A percentile compares a stretch with the other conserved stretches of the same genome.
These are phyloP conservation scores for Perdix hodgsoniae DNA, from an alignment of 2,797 vertebrate species.

Conservation along the genomic window DNA sequence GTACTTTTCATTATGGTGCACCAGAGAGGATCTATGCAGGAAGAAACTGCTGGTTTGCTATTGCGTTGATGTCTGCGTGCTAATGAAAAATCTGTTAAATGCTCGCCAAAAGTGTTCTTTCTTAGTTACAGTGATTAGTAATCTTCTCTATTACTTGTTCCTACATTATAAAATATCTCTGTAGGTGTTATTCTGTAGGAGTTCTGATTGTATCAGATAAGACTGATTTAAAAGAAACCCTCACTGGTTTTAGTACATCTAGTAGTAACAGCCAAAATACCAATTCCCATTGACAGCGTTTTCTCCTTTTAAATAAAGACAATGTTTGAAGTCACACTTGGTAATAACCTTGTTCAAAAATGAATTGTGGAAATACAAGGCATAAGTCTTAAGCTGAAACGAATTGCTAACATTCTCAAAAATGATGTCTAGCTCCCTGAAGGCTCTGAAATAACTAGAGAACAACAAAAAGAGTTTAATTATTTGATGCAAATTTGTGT, in stretches of 20 bases:
- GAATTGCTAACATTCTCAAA: not conserved
- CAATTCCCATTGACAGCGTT: not conserved
- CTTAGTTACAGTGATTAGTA: not conserved
- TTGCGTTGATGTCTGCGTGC: not conserved
- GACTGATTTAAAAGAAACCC: not conserved
- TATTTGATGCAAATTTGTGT: not conserved
- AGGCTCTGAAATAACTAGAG: not conserved
- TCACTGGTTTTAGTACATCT: not conserved
- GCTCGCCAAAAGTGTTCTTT: not conserved
- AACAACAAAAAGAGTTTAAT: not conserved
- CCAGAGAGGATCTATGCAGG: rapidly evolving
- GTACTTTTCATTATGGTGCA: not conserved
- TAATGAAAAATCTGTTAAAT: not conserved
- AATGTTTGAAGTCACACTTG: not conserved
- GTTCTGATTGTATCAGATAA: not conserved
- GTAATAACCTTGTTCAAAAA: not conserved
- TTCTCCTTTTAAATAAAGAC: not conserved
- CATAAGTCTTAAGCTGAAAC: not conserved
- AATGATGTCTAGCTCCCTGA: not conserved
- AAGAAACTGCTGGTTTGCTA: not conserved
- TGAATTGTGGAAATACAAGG: not conserved
- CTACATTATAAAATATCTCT: not conserved
- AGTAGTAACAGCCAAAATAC: not conserved
- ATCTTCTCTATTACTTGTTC: not conserved
- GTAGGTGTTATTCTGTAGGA: not conserved